Evolutionary conservation across 2,797 vertebrate species (phyloP).

Genomic region (Danio choprae): DNA sequence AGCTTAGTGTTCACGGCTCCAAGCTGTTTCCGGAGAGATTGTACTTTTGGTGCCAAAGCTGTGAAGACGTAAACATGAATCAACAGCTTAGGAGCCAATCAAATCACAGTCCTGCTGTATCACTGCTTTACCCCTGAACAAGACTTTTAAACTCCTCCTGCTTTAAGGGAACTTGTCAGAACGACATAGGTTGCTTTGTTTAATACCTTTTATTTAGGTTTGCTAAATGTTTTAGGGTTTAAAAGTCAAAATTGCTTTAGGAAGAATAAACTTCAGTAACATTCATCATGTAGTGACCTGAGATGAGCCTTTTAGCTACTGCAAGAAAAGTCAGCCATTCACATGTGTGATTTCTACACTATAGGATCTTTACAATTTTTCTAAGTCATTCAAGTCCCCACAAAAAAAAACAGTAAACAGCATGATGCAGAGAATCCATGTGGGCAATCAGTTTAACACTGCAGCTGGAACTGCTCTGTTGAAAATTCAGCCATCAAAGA

Average conservation of each 20-base stretch:
- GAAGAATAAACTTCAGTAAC: neutral
- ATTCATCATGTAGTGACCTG: neutral
- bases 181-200: slow-evolving; percentile 1
- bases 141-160: slow-evolving; percentile 32
- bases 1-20: slow-evolving; percentile 31
- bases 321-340: no score
- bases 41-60: slow-evolving; percentile 38
- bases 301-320: no score
- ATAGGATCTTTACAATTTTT: no score
- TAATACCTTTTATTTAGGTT: slow-evolving; percentile 4
- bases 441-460: no score
- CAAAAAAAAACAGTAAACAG: no score
- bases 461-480: no score
- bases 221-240: neutral
- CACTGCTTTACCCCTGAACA: slow-evolving; percentile 7
- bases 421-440: no score
- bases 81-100: slow-evolving; percentile 15
- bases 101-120: slow-evolving; percentile 25
- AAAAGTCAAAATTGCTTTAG: neutral
- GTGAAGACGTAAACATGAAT: slow-evolving; percentile 3
- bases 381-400: no score
- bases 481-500: no score
- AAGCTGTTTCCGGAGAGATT: slow-evolving; percentile 38
- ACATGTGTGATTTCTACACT: no score
- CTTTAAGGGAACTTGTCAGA: slow-evolving; percentile 10